phyloP scores from a whole-genome alignment of 2,113 vertebrate genomes.

The Calyptomena viridis region DNA sequence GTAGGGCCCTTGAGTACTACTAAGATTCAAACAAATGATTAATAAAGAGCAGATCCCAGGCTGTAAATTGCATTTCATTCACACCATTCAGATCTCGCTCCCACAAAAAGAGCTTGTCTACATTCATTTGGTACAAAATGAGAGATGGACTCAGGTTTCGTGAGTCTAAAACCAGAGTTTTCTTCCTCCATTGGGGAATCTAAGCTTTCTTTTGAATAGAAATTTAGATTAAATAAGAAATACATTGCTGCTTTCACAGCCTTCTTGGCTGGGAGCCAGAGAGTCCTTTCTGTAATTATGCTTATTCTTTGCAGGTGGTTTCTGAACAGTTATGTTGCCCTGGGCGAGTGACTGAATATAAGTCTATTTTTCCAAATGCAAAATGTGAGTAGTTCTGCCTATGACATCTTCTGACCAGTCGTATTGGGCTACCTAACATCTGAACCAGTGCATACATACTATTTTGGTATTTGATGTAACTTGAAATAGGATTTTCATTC shows the following conservation, averaged over 20 bases:
- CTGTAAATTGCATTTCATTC: slow-evolving; percentile 50
- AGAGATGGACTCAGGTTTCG: slow-evolving; percentile 39
- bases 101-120: slow-evolving; percentile 32
- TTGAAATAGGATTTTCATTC: not conserved
- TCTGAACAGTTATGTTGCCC: not conserved
- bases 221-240: slow-evolving; percentile 58
- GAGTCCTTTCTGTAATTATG: not conserved
- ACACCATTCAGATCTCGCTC: not conserved
- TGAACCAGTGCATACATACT: not conserved
- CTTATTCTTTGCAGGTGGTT: slow-evolving; percentile 55
- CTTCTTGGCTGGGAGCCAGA: slow-evolving; percentile 8
- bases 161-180: slow-evolving; percentile 17
- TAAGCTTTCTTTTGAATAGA: slow-evolving; percentile 52
- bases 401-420: not conserved
- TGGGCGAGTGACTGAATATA: not conserved
- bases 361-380: not conserved
- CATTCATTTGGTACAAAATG: slow-evolving; percentile 45
- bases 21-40: slow-evolving; percentile 41
- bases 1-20: not conserved
- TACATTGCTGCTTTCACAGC: slow-evolving; percentile 39
- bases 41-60: slow-evolving; percentile 51
- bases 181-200: slow-evolving; percentile 39
- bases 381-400: not conserved
- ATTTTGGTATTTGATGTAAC: not conserved
- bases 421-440: not conserved